Evolutionary conservation across 2,888 invertebrate species (phyloP), one percentile per base, ranked within the genome.

Genomic region (Parnassius apollo): DNA sequence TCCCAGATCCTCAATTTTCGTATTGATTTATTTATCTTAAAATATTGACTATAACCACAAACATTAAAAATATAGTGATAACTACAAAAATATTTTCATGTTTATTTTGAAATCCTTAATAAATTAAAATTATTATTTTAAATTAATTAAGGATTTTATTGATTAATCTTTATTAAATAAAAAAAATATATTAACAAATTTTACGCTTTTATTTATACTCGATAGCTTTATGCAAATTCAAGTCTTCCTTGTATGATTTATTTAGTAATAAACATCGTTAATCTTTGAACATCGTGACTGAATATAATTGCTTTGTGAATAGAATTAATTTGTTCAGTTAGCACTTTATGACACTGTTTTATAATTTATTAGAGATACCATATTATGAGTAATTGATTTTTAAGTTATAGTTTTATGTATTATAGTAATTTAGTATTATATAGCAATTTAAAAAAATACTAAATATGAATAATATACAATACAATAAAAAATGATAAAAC

Each of bases 301-400:
- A 73, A 72, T 76, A 88, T 91, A 91, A 91, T 91, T 91, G 91
- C 86, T 83, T 84, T 77, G 83, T 83, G 88, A 85, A 85, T 88
- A 83, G 90, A 89, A 89, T 91, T 89, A 89, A 89, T 88, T 83
- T 81, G 82, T 84, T 80, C 78, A 76, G 75, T 78, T 75, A 77
- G 80, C 88, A 80, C 82, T 88, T 90, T 90, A 91, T 84, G 85
- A 74, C 79, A 78, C 82, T 81, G 83, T 87, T 89, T 84, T 83
- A 80, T 83, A 86, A 90, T 90, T 90, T 87, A 91, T 91, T 77
- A 74, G 35, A 4, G 35, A 7, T 35, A 70, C 68, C 66, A 62
- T 69, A 77, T 77, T 80, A 75, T 77, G 69, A 72, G 70, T 65
- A 71, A 22, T 46, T 12, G 1, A 46, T 44, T 51, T 51, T 25